Evolutionary conservation across 2,113 vertebrate species (phyloP).

Genomic region (Euleptes europaea): DNA sequence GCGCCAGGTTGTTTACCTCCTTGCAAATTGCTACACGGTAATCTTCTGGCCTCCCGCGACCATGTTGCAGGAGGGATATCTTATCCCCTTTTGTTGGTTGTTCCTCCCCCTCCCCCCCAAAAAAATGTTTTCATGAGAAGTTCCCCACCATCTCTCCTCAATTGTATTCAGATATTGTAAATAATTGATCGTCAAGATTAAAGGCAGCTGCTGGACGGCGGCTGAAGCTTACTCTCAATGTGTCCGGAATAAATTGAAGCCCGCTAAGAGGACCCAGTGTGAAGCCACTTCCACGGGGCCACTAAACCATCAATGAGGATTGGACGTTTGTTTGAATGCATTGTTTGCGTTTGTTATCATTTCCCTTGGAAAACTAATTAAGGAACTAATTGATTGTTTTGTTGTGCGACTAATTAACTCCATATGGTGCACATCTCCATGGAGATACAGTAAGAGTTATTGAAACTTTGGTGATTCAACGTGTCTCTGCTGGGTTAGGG

Average conservation of each 20-base stretch:
- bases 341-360: slow-evolving; percentile 82
- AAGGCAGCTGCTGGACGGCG: slow-evolving; percentile 65
- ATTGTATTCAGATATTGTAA: slow-evolving; percentile 71
- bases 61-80: slow-evolving; percentile 51
- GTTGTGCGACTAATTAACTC: slow-evolving; percentile 85
- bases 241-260: slow-evolving; percentile 69
- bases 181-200: slow-evolving; percentile 80
- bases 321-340: slow-evolving; percentile 77
- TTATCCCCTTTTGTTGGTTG: background rate
- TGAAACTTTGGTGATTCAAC: slow-evolving; percentile 73
- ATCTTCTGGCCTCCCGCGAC: slow-evolving; percentile 45
- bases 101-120: too few species aligned
- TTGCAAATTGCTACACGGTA: background rate
- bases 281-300: slow-evolving; percentile 67
- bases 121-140: slow-evolving; percentile 63
- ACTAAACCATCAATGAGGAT: slow-evolving; percentile 71
- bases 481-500: slow-evolving; percentile 63
- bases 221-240: slow-evolving; percentile 68
- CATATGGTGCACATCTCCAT: slow-evolving; percentile 84
- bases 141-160: slow-evolving; percentile 56
- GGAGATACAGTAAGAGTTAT: slow-evolving; percentile 81
- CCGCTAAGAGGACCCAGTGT: slow-evolving; percentile 46
- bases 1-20: slow-evolving; percentile 6
- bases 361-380: slow-evolving; percentile 84
- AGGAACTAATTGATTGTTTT: slow-evolving; percentile 86